Percentiles rank a stretch among this genome's conserved stretches.
Evolutionary conservation across 2,888 invertebrate genomes (phyloP).

Genomic region (Bruchidius siliquastri): DNA sequence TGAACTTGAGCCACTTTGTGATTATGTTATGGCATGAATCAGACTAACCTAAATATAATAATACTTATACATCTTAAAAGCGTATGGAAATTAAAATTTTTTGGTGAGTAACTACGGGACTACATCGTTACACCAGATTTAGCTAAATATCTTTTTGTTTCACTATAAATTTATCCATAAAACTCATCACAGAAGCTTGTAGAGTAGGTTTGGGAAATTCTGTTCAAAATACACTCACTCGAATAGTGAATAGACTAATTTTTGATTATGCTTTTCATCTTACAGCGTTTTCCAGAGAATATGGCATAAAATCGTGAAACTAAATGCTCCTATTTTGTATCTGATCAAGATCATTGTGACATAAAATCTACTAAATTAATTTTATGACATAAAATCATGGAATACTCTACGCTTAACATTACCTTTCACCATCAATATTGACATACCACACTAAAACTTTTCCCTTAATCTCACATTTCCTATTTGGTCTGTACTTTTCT

Average conservation of each 20-base stretch:
- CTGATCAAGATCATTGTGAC: too few relatives aligned
- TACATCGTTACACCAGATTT: conserved; percentile 19
- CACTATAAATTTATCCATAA: conserved; percentile 32
- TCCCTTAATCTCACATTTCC: neutral
- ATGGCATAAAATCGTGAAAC: too few relatives aligned
- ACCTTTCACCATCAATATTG: neutral
- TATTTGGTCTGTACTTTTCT: neutral
- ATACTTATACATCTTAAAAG: conserved; percentile 29
- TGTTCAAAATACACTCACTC: conserved; percentile 17
- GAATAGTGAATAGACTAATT: neutral
- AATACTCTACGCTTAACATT: conserved; percentile 1
- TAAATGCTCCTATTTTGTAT: too few relatives aligned
- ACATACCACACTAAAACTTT: neutral
- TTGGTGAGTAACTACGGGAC: conserved; percentile 35
- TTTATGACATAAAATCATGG: neutral
- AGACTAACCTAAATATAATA: conserved; percentile 9
- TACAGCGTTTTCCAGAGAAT: too few relatives aligned
- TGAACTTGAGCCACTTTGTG: too few relatives aligned
- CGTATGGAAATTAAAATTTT: conserved; percentile 40
- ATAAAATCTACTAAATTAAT: neutral
- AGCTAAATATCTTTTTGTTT: conserved; percentile 22
- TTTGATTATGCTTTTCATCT: neutral
- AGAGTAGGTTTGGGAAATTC: conserved; percentile 30
- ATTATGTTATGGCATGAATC: too few relatives aligned
- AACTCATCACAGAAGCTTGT: conserved; percentile 49